A percentile compares a stretch with the other conserved stretches of the same genome.
These are phyloP conservation scores for Tetragnatha montana DNA, from an alignment of 2,888 invertebrate species.

Conservation along the genomic window DNA sequence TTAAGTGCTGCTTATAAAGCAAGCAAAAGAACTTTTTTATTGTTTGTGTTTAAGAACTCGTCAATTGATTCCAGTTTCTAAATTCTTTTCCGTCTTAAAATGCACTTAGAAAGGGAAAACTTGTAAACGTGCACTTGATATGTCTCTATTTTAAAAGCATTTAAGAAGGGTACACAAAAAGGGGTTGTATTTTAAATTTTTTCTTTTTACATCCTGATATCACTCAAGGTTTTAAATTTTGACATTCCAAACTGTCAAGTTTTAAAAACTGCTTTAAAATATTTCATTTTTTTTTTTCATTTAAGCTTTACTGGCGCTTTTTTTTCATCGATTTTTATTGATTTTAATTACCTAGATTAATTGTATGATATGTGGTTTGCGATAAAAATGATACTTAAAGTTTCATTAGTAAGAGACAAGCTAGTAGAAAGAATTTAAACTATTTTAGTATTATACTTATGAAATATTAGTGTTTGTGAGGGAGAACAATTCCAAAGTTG, in stretches of 20 bases:
- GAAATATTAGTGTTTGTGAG: too few relatives aligned
- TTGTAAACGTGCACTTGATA: background rate
- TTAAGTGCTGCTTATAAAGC: background rate
- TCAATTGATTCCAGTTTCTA: background rate
- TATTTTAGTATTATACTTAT: too few relatives aligned
- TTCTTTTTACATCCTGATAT: background rate
- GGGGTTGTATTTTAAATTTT: background rate
- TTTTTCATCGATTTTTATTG: background rate
- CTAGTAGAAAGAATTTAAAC: too few relatives aligned
- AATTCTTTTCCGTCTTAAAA: background rate
- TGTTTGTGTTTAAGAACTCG: background rate
- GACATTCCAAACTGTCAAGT: background rate
- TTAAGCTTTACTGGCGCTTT: background rate
- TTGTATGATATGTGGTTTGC: too few relatives aligned
- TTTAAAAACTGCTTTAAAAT: background rate
- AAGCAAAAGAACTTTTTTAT: background rate
- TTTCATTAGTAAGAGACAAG: too few relatives aligned
- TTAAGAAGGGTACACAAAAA: background rate
- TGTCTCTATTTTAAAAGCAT: background rate
- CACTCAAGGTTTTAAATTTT: background rate
- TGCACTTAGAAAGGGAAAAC: background rate
- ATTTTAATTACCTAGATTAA: too few relatives aligned
- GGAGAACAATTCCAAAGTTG: too few relatives aligned
- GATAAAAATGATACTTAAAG: too few relatives aligned
- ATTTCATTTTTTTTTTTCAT: background rate